phyloP scores from a whole-genome alignment of 2,113 vertebrate species.

The Oryzias melastigma region DNA sequence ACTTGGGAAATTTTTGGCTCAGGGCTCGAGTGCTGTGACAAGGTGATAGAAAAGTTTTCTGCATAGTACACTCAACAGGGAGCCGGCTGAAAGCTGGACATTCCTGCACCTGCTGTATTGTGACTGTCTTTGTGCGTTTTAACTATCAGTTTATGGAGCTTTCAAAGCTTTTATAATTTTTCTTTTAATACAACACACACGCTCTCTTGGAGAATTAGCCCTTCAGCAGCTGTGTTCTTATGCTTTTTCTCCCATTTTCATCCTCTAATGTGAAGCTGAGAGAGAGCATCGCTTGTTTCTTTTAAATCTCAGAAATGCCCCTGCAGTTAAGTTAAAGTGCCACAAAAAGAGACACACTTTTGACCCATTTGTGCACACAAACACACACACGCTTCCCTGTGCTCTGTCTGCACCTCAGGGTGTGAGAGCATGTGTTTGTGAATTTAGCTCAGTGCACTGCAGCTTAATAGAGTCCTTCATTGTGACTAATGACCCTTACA shows the following conservation, averaged over 20 bases:
- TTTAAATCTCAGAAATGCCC: slow-evolving; percentile 60
- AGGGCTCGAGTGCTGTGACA: slow-evolving; percentile 47
- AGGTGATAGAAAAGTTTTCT: slow-evolving; percentile 48
- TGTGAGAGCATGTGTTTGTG: slow-evolving; percentile 32
- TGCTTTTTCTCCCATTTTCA: slow-evolving; percentile 56
- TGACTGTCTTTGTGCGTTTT: slow-evolving; percentile 4
- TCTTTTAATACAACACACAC: slow-evolving; percentile 68
- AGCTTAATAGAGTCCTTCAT: slow-evolving; percentile 69
- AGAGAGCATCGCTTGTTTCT: slow-evolving; percentile 48
- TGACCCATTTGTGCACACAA: slow-evolving; percentile 27
- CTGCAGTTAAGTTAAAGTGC: slow-evolving; percentile 73
- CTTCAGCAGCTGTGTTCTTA: slow-evolving; percentile 47
- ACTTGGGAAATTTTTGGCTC: slow-evolving; percentile 55
- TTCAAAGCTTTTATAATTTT: slow-evolving; percentile 52
- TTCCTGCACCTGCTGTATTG: slow-evolving; percentile 30
- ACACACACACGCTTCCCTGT: slow-evolving; percentile 12
- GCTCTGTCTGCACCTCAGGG: slow-evolving; percentile 37
- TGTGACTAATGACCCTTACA: slow-evolving; percentile 75
- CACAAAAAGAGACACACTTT: slow-evolving; percentile 51
- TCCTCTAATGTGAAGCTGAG: slow-evolving; percentile 74
- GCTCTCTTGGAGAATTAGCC: slow-evolving; percentile 60
- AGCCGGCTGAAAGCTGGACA: slow-evolving; percentile 13
- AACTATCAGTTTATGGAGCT: slow-evolving; percentile 60
- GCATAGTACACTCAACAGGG: slow-evolving; percentile 18
- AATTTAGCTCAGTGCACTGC: slow-evolving; percentile 41